phyloP scores from a whole-genome alignment of 2,888 invertebrate genomes.

The Drosophila prolongata region DNA sequence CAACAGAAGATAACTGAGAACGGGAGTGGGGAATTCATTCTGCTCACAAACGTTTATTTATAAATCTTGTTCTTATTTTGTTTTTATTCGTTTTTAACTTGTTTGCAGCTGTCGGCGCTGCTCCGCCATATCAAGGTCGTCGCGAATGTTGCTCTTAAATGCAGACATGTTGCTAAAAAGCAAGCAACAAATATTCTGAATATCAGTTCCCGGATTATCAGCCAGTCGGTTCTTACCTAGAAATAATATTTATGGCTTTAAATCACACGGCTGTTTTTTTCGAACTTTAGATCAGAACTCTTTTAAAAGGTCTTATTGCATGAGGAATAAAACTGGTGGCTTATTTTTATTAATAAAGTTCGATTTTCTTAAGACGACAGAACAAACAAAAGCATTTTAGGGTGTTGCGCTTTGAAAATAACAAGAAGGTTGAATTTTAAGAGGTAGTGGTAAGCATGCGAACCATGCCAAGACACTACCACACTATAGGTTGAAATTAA shows the following conservation, averaged over 20 bases:
- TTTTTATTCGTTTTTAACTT: slow-evolving; percentile 33
- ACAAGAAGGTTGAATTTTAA: too few relatives aligned
- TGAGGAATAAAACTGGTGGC: too few relatives aligned
- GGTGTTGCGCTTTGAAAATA: too few relatives aligned
- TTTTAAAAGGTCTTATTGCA: neutral
- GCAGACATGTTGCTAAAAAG: slow-evolving; percentile 29
- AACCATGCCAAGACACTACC: too few relatives aligned
- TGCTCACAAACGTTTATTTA: slow-evolving; percentile 49
- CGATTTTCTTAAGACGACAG: too few relatives aligned
- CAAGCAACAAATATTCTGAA: neutral
- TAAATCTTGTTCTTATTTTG: slow-evolving; percentile 36
- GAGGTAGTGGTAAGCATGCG: too few relatives aligned
- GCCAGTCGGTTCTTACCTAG: neutral
- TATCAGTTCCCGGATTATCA: neutral
- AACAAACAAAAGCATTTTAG: too few relatives aligned
- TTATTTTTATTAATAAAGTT: too few relatives aligned
- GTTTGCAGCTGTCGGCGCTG: slow-evolving; percentile 52
- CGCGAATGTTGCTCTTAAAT: slow-evolving; percentile 42
- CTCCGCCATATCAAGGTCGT: slow-evolving; percentile 61
- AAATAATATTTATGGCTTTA: slow-evolving; percentile 2
- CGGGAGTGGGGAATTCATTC: slow-evolving; percentile 8
- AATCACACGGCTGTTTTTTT: slow-evolving; percentile 3
- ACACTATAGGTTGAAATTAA: too few relatives aligned
- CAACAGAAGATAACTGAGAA: slow-evolving; percentile 61
- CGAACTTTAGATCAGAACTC: neutral